These are phyloP conservation scores for Cheilosia scutellata DNA, from an alignment of 2,888 invertebrate species.

Conservation along the genomic window DNA sequence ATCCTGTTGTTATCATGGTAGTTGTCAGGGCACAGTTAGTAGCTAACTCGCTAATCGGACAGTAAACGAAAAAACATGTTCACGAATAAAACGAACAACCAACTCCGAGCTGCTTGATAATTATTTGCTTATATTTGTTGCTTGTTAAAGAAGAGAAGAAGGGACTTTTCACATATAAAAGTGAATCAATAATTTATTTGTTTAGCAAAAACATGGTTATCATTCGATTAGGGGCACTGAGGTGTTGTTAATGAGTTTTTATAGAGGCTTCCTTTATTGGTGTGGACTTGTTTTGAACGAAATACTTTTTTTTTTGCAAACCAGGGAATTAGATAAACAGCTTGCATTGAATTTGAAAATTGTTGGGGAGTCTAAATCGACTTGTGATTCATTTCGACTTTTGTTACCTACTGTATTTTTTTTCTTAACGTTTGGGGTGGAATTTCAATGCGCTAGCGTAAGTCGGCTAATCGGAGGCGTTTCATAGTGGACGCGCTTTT, in stretches of 20 bases:
- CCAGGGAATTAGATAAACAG: not conserved
- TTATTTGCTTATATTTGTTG: not conserved
- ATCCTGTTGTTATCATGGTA: not conserved
- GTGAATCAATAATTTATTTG: not conserved
- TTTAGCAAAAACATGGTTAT: not conserved
- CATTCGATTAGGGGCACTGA: not conserved
- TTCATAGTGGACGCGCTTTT: too few relatives aligned
- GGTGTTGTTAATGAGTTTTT: not conserved
- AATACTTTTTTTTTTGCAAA: not conserved
- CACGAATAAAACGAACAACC: not conserved
- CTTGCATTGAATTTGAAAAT: not conserved
- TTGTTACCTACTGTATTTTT: not conserved
- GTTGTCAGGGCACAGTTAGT: not conserved
- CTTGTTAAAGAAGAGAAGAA: not conserved
- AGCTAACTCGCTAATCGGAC: not conserved
- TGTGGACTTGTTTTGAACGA: not conserved
- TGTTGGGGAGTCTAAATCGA: not conserved
- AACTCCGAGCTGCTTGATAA: not conserved
- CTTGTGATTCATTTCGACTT: not conserved
- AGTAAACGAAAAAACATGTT: not conserved
- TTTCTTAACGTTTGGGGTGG: not conserved
- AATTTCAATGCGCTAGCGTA: too few relatives aligned
- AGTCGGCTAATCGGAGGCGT: not conserved
- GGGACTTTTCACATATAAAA: not conserved
- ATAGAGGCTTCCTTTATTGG: not conserved